Evolutionary conservation across 2,797 vertebrate species (phyloP).

Genomic region (Tangara arthus): DNA sequence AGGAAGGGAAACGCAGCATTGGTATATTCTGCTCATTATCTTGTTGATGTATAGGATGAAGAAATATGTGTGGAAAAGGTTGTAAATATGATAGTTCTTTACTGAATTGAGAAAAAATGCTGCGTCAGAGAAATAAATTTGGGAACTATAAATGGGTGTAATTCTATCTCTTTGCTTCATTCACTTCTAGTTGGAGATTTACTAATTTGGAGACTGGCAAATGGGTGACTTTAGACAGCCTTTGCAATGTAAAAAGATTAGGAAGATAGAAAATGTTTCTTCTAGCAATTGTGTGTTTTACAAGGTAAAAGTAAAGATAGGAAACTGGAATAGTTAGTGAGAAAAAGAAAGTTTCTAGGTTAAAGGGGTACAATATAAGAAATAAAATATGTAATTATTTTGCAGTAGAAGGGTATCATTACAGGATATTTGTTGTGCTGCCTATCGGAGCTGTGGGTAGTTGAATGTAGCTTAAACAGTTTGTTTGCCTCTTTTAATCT

Average conservation of each 20-base stretch:
- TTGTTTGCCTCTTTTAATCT: background rate
- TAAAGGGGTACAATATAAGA: background rate
- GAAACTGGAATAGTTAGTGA: background rate
- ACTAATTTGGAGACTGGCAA: background rate
- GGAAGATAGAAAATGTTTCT: background rate
- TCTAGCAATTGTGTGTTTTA: background rate
- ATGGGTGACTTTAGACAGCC: background rate
- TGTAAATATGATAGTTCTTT: background rate
- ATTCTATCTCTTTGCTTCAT: background rate
- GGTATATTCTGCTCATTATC: background rate
- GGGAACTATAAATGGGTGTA: background rate
- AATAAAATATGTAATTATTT: background rate
- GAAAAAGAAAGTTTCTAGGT: background rate
- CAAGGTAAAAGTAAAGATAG: background rate
- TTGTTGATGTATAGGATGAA: background rate
- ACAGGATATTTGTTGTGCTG: background rate
- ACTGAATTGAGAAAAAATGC: background rate
- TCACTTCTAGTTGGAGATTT: background rate
- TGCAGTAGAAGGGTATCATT: background rate
- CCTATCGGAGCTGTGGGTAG: background rate
- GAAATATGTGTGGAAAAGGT: background rate
- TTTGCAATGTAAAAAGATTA: background rate
- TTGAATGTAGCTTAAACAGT: background rate
- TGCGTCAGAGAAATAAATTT: background rate
- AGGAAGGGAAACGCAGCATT: background rate